phyloP scores from a whole-genome alignment of 2,888 invertebrate species.

The Eustalomyia histrio region DNA sequence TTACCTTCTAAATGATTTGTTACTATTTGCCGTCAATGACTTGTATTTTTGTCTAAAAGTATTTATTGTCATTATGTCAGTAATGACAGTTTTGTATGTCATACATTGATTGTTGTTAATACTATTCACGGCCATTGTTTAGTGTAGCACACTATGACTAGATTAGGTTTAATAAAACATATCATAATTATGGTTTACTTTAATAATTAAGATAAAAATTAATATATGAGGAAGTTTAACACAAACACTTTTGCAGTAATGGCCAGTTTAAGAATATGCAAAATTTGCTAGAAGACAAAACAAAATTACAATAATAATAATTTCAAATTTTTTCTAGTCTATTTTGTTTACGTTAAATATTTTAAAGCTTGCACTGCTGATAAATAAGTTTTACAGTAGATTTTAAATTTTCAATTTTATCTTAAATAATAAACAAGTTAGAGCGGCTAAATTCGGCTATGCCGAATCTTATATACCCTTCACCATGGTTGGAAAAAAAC shows the following conservation, averaged over 20 bases:
- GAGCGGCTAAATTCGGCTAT: too few species aligned
- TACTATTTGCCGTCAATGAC: constrained; percentile 25
- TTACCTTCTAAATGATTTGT: not conserved
- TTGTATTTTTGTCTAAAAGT: constrained; percentile 14
- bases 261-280: too few species aligned
- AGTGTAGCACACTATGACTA: not conserved
- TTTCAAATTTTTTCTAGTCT: too few species aligned
- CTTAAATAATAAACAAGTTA: too few species aligned
- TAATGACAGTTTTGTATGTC: not conserved
- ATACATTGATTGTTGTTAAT: not conserved
- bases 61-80: not conserved
- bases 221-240: constrained; percentile 28
- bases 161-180: not conserved
- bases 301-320: not conserved
- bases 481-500: too few species aligned
- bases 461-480: too few species aligned
- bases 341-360: too few species aligned
- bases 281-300: too few species aligned
- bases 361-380: too few species aligned
- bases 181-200: not conserved
- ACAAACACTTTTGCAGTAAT: too few species aligned
- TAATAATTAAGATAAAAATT: not conserved
- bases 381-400: too few species aligned
- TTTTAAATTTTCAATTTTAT: not conserved
- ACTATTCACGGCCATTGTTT: constrained; percentile 10